Evolutionary conservation across 2,113 vertebrate genomes (phyloP), one percentile per base, ranked within the genome.

Genomic region (Pan paniscus): DNA sequence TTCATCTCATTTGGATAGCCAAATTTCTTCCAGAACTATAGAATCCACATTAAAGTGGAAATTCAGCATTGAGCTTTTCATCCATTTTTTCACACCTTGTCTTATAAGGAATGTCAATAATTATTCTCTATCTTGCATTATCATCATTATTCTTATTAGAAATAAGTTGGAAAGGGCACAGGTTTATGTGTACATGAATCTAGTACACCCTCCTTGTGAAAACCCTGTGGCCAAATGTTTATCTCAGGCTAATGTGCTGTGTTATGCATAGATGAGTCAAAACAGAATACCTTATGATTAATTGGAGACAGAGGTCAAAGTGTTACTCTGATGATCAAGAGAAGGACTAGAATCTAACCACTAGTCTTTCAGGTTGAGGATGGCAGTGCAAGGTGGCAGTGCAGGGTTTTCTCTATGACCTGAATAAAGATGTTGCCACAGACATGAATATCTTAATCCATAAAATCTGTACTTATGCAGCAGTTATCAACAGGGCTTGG

Each of bases 1-100:
- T 84, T 80, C 76, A 94, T 89, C 17, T 93, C 55, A 82, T 61
- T 75, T 97, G n/a, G 52, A 52, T 35, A 94, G 89, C 18, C 57
- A 95, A 67, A 64, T 16, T 81, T 35, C 38, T 61, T 82, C 43
- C 46, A 73, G 22, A 83, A 40, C 50, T 20, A 9, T 20, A 27
- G 55, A 40, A n/a, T 83, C 89, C 6, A 43, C 17, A 30, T 76
- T 55, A 55, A 92, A 61, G 6, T 32, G 2, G 22, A 96, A 94
- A 83, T 46, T 61, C 16, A 64, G 11, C 6, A 52, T 17, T 85
- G 8, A 91, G 25, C 22, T 52, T 87, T 87, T 30, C 50, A 27
- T 93, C 4, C 2, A 30, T 81, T 23, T 85, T 79, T 91, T 82
- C 13, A 68, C 67, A 48, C 2, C n/a, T 75, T 78, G 13, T 57